Conservation (phyloP, 2,888 invertebrate genomes). For the Chironomus tentans region DNA sequence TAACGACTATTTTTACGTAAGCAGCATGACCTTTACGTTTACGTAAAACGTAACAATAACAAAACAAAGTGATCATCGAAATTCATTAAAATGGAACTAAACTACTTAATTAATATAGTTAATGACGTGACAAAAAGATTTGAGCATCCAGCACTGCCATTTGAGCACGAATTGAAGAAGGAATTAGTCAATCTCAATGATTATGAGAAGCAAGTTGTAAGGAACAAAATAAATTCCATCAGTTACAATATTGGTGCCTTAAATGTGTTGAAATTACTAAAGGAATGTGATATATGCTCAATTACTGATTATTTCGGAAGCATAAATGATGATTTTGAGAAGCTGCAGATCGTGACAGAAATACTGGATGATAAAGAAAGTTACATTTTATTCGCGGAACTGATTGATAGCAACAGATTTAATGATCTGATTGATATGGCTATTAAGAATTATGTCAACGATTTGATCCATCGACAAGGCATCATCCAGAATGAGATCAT, state of each 20-base stretch:
- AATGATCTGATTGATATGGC: neutral
- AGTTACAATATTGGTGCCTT: neutral
- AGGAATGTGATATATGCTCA: neutral
- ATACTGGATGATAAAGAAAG: neutral
- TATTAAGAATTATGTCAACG: neutral
- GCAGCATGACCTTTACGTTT: no score
- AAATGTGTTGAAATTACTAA: neutral
- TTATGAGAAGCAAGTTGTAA: neutral
- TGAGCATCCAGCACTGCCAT: neutral
- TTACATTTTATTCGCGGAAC: neutral
- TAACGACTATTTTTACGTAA: no score
- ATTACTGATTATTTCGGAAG: neutral
- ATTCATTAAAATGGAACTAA: neutral
- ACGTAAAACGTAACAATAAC: no score
- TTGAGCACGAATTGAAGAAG: neutral
- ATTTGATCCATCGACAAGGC: neutral
- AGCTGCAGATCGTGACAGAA: neutral
- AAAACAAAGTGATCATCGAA: no score
- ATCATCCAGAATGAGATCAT: neutral
- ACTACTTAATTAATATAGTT: neutral
- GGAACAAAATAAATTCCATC: neutral
- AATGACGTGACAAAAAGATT: neutral
- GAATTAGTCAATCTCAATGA: neutral
- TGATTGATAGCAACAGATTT: neutral
- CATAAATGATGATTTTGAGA: neutral